Conservation (phyloP, 2,888 invertebrate species). For the Scaptomyza parva region DNA sequence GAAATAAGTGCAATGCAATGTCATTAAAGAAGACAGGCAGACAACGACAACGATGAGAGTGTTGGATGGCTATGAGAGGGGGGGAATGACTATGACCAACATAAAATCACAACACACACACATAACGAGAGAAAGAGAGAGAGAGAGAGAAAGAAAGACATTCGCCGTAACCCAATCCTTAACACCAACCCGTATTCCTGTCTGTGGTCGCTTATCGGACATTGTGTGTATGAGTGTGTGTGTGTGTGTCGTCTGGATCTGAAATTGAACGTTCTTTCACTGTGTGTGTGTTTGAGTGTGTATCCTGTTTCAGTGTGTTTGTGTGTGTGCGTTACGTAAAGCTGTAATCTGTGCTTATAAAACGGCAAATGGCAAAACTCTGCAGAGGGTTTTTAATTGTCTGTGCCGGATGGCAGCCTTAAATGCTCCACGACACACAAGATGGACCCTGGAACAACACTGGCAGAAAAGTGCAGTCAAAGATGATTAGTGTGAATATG, state of each 20-base stretch:
- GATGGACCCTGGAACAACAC: slow-evolving; percentile 42
- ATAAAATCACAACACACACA: slow-evolving; percentile 74
- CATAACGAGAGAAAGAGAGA: slow-evolving; percentile 18
- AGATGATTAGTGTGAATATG: too few relatives aligned
- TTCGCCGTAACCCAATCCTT: slow-evolving; percentile 39
- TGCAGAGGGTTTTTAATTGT: slow-evolving; percentile 81
- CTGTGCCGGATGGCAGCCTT: slow-evolving; percentile 77
- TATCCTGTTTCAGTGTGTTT: background rate
- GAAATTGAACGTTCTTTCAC: slow-evolving; percentile 1
- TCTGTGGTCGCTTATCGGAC: slow-evolving; percentile 72
- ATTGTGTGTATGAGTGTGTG: slow-evolving; percentile 54
- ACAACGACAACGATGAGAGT: slow-evolving; percentile 35
- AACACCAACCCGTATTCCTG: slow-evolving; percentile 45
- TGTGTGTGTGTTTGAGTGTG: slow-evolving; percentile 3
- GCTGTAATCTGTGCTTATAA: slow-evolving; percentile 81
- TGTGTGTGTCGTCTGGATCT: slow-evolving; percentile 47
- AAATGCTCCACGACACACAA: slow-evolving; percentile 66
- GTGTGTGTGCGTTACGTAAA: slow-evolving; percentile 71
- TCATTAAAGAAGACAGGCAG: slow-evolving; percentile 78
- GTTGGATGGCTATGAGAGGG: background rate
- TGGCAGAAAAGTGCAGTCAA: background rate
- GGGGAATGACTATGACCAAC: slow-evolving; percentile 67
- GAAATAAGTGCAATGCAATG: slow-evolving; percentile 80
- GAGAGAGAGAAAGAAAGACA: slow-evolving; percentile 31
- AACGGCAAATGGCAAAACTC: slow-evolving; percentile 78